Evolutionary conservation across 30 jellyfish, hydroid and myxozoan genomes (phyloP).

Genomic region (Chrysaora quinquecirrha): DNA sequence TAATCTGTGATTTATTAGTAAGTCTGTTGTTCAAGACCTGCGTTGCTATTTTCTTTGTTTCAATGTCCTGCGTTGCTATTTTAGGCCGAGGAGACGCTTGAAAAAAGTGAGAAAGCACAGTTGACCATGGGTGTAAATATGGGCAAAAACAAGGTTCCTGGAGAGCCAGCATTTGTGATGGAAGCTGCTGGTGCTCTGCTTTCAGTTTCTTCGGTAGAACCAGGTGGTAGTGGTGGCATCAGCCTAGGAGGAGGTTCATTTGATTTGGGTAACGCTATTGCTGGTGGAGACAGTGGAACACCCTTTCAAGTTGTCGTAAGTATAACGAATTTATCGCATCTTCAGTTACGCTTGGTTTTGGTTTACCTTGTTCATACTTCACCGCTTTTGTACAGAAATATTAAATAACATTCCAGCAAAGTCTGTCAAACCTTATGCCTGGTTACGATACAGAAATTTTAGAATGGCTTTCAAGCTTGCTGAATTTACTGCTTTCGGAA

Average conservation of each 20-base stretch:
- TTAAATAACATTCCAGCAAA: too few species aligned
- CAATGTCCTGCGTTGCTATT: too few species aligned
- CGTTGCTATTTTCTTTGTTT: too few species aligned
- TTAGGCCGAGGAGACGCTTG: slow-evolving; percentile 64
- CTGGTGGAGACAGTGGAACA: slow-evolving; percentile 38
- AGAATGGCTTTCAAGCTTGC: too few species aligned
- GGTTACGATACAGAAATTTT: too few species aligned
- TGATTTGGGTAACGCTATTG: slow-evolving; percentile 40
- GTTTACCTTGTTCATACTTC: too few species aligned
- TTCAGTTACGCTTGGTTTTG: too few species aligned
- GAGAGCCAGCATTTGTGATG: slow-evolving; percentile 55
- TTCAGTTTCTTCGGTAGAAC: slow-evolving; percentile 37
- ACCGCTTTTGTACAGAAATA: too few species aligned
- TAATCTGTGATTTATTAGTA: too few species aligned
- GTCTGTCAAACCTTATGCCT: too few species aligned
- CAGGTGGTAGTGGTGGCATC: slow-evolving; percentile 51
- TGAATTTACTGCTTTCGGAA: too few species aligned
- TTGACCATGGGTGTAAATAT: slow-evolving; percentile 32
- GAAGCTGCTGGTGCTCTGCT: slow-evolving; percentile 39
- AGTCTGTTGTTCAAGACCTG: too few species aligned
- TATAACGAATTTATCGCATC: background rate
- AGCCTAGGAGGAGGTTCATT: slow-evolving; percentile 36
- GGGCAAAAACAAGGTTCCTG: slow-evolving; percentile 80
- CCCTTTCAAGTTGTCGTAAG: slow-evolving; percentile 68
- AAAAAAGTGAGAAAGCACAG: slow-evolving; percentile 19